Percentiles rank a stretch among this genome's conserved stretches.
These are phyloP conservation scores for Chinchilla lanigera DNA, from an alignment of 2,113 vertebrate genomes.

Conservation along the genomic window DNA sequence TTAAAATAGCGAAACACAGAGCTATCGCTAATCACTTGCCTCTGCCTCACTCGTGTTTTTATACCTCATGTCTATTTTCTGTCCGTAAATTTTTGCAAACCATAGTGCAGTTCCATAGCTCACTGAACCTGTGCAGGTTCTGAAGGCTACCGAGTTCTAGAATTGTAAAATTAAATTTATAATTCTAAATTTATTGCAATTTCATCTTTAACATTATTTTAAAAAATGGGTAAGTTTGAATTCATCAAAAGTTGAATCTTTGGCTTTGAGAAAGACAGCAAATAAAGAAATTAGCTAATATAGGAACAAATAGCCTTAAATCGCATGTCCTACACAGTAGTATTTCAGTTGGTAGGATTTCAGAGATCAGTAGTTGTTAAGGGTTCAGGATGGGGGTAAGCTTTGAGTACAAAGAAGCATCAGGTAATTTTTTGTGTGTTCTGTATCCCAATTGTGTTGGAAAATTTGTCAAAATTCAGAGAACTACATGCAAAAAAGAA, in stretches of 20 bases:
- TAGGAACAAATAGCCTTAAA: not conserved
- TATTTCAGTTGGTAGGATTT: not conserved
- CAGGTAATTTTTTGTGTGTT: not conserved
- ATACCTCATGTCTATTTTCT: not conserved
- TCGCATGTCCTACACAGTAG: not conserved
- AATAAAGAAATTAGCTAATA: not conserved
- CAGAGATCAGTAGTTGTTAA: not conserved
- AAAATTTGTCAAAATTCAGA: slow-evolving; percentile 42
- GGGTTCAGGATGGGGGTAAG: not conserved
- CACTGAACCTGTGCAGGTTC: not conserved
- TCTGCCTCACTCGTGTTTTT: not conserved
- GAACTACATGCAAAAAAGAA: not conserved
- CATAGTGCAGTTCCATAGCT: rapidly evolving
- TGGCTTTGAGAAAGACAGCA: not conserved
- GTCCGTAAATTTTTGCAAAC: not conserved
- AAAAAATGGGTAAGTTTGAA: not conserved
- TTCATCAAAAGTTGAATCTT: not conserved
- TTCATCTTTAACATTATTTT: not conserved
- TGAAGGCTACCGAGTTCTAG: not conserved
- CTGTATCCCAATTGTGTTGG: not conserved
- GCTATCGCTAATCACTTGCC: not conserved
- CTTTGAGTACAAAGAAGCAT: not conserved
- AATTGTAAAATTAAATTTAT: not conserved
- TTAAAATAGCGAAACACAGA: not conserved
- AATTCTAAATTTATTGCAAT: not conserved